Evolutionary conservation across 64 coral and sea anemone species (phyloP), one percentile per base, ranked within the genome.

Genomic region (Stichodactyla helianthus): DNA sequence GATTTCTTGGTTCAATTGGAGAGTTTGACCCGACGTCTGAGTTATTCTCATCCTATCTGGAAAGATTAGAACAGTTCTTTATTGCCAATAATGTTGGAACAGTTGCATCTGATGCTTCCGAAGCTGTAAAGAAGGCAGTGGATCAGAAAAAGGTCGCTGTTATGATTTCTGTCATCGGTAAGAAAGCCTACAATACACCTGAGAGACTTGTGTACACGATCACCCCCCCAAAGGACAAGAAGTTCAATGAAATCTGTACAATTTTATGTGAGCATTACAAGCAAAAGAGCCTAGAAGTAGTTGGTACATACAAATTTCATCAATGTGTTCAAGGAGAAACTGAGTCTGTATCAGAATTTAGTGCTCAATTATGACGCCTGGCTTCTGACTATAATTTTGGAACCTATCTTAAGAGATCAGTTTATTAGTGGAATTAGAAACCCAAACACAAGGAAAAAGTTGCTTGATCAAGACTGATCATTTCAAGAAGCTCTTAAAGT

Each of bases 121-220:
- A 53, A 20, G 89, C 4, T n/a, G 65, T 87, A 71, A 74, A 5
- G 28, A 78, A 78, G 27, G 76, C 76, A 44, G 87, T 77, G 10
- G 52, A 77, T 26, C 54, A 86, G 20, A 85, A 85, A 28, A 86
- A 91, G 67, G 59, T 88, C 12, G 93, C 93, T 17, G 89, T 91
- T 10, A 71, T 91, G 86, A 95, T 95, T 91, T 95, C 82, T 25
- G 77, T 91, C 18, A 91, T 95, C 5, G 82, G 93, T 19, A 86
- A 77, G 59, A 86, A 82, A 16, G 50, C 86, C 7, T 95, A 95
- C 52, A 52, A 28, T 18, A 71, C 77, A 2, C 86, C 88, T 68
- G n/a, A 86, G 52, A 7, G 86, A 91, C 67, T 85, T 91, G 19
- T 95, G 93, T 53, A 86, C 65, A 18, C 93, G 89, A 1, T 71